phyloP scores from a whole-genome alignment of 2,797 vertebrate species.

The Sebastes cheni region DNA sequence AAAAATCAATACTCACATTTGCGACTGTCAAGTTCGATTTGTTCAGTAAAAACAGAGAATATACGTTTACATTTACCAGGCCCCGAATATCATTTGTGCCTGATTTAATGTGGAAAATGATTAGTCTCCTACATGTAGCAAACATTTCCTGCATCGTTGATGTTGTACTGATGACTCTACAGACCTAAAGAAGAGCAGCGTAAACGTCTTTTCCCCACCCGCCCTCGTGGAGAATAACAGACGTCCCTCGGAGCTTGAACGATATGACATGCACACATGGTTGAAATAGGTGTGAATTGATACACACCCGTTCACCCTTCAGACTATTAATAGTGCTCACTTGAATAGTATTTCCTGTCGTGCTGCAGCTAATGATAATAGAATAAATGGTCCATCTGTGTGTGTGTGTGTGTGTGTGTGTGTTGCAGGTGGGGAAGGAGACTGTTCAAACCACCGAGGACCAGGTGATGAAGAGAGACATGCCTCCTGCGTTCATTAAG shows the following conservation, averaged over 20 bases:
- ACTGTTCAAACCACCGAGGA: slow-evolving; percentile 99
- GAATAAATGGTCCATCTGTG: slow-evolving; percentile 8
- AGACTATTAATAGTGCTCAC: slow-evolving; percentile 55
- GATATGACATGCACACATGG: slow-evolving; percentile 42
- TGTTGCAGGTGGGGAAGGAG: slow-evolving; percentile 94
- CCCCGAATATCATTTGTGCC: not conserved
- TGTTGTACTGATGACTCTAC: not conserved
- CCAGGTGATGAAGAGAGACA: slow-evolving; percentile 98
- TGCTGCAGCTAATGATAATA: slow-evolving; percentile 45
- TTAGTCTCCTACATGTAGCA: not conserved
- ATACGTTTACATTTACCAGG: not conserved
- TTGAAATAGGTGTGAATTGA: slow-evolving; percentile 66
- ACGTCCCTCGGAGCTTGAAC: slow-evolving; percentile 3
- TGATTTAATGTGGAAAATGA: not conserved
- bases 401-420: slow-evolving; percentile 5
- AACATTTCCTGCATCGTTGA: not conserved
- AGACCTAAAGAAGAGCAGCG: slow-evolving; percentile 2
- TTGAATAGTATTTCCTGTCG: slow-evolving; percentile 44
- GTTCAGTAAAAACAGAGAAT: not conserved
- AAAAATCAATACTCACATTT: slow-evolving; percentile 28
- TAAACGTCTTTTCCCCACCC: slow-evolving; percentile 1
- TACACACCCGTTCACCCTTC: slow-evolving; percentile 48
- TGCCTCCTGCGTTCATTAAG: slow-evolving; percentile 99
- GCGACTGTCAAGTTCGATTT: not conserved
- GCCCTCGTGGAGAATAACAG: slow-evolving; percentile 15